These are phyloP conservation scores for Drosophila obscura DNA, from an alignment of 1,140 invertebrate species.

Conservation along the genomic window DNA sequence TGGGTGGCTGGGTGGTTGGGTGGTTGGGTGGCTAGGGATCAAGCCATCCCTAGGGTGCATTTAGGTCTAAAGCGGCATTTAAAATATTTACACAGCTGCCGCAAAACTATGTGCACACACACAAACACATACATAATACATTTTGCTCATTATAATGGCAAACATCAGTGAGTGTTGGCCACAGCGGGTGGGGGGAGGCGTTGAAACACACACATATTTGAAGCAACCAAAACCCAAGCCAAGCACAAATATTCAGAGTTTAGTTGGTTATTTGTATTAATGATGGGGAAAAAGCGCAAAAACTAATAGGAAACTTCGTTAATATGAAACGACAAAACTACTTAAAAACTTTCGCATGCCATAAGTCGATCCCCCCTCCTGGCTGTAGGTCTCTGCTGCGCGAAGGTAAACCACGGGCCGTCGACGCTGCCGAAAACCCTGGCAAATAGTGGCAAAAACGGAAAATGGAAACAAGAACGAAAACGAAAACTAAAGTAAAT, in stretches of 20 bases:
- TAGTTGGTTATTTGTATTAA: conserved; percentile 76
- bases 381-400: conserved; percentile 7
- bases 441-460: conserved; percentile 40
- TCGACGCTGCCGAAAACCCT: conserved; percentile 19
- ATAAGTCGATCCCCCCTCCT: conserved; percentile 43
- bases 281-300: conserved; percentile 73
- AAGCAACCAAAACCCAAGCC: conserved; percentile 12
- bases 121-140: conserved; percentile 45
- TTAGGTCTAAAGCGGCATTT: conserved; percentile 68
- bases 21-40: neutral
- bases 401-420: neutral
- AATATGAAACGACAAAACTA: conserved; percentile 81
- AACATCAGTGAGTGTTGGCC: conserved; percentile 35
- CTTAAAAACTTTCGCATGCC: conserved; percentile 78
- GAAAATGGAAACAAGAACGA: conserved; percentile 34
- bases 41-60: conserved; percentile 52
- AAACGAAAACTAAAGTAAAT: conserved; percentile 77
- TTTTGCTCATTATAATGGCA: conserved; percentile 74
- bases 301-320: conserved; percentile 80
- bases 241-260: conserved; percentile 61
- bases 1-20: neutral
- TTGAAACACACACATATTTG: conserved; percentile 35
- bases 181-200: conserved; percentile 1
- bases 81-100: conserved; percentile 73
- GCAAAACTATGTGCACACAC: conserved; percentile 65